phyloP scores from a whole-genome alignment of 2,888 invertebrate species.

The Diachrysia chrysitis region DNA sequence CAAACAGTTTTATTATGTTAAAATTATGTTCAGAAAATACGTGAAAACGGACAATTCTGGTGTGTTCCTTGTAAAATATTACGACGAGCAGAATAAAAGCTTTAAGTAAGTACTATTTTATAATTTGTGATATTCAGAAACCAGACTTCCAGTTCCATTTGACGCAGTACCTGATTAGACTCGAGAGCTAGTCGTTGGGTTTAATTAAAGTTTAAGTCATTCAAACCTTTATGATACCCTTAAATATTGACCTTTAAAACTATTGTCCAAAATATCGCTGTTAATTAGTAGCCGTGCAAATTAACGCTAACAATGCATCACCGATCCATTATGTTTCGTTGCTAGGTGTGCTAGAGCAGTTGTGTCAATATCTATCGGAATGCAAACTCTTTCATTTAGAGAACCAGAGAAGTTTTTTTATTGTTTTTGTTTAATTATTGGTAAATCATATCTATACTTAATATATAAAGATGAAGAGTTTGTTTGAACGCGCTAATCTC shows the following conservation, averaged over 20 bases:
- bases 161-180: not conserved
- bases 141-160: not conserved
- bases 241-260: conserved; percentile 28
- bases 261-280: conserved; percentile 19
- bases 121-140: not conserved
- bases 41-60: conserved; percentile 70
- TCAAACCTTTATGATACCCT: not conserved
- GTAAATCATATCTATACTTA: too few species aligned
- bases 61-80: conserved; percentile 76
- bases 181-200: not conserved
- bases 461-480: too few species aligned
- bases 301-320: conserved; percentile 23
- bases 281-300: conserved; percentile 9
- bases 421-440: too few species aligned
- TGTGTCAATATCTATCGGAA: not conserved
- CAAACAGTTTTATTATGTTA: conserved; percentile 72
- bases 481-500: too few species aligned
- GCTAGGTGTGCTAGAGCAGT: conserved; percentile 14
- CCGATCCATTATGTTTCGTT: not conserved
- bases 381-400: not conserved
- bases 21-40: conserved; percentile 73
- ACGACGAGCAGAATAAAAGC: conserved; percentile 65
- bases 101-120: conserved; percentile 71
- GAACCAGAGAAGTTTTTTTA: not conserved
- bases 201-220: too few species aligned